Conservation (phyloP, 2,113 vertebrate species). For the Turnix velox region DNA sequence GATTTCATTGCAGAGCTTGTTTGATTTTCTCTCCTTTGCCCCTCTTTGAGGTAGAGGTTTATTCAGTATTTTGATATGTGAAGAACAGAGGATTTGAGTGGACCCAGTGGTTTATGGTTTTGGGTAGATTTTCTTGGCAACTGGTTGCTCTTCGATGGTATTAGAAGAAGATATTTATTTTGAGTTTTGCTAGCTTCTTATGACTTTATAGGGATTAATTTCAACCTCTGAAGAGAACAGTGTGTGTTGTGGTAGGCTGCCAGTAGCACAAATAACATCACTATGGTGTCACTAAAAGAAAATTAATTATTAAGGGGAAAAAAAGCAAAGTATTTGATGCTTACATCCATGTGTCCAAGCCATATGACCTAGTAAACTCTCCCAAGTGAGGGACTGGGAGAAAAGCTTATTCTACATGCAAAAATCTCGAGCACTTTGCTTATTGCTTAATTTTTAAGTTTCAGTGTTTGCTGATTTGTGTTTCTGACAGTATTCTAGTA, state of each 20-base stretch:
- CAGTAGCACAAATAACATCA: background rate
- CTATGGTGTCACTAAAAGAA: background rate
- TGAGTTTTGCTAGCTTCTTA: background rate
- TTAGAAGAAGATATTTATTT: background rate
- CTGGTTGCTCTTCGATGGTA: background rate
- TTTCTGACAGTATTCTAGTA: conserved; percentile 78
- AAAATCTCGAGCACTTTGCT: background rate
- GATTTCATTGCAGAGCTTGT: background rate
- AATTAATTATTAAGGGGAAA: background rate
- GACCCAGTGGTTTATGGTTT: background rate
- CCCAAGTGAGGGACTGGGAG: background rate
- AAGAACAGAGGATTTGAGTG: background rate
- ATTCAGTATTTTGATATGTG: background rate
- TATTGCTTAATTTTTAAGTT: background rate
- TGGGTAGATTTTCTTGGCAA: background rate
- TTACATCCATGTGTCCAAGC: background rate
- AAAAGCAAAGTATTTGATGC: background rate
- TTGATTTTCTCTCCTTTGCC: background rate
- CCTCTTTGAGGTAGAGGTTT: background rate
- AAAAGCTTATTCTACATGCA: background rate
- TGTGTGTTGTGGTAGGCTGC: background rate
- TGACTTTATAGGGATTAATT: background rate
- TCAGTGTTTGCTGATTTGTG: background rate
- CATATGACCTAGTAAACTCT: background rate
- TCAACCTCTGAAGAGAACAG: background rate